Evolutionary conservation across 2,113 vertebrate genomes (phyloP).

Genomic region (Arothron firmamentum): DNA sequence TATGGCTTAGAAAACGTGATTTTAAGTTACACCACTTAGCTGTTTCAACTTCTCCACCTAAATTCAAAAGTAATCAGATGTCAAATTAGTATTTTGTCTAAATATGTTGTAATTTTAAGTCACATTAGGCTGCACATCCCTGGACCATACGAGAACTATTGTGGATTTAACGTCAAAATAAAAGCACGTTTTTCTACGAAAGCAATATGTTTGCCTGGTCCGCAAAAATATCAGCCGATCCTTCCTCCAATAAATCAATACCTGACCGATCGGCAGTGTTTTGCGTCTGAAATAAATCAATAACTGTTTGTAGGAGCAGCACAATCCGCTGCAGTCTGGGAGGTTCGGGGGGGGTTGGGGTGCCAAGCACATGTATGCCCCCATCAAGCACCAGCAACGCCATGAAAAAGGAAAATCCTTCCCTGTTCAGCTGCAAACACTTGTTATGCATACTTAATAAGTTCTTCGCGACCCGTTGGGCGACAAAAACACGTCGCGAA

Average conservation of each 20-base stretch:
- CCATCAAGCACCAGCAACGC: conserved; percentile 23
- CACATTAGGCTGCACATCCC: no score
- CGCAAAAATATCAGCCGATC: not conserved
- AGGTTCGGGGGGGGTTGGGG: conserved; percentile 26
- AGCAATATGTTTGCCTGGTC: no score
- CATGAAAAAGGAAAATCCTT: conserved; percentile 5
- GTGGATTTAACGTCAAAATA: not conserved
- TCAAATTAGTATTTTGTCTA: no score
- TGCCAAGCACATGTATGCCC: conserved; percentile 54
- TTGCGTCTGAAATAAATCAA: not conserved
- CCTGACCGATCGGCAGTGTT: not conserved
- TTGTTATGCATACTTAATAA: rapidly evolving
- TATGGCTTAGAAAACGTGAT: no score
- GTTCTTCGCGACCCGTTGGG: not conserved
- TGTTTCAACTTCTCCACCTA: no score
- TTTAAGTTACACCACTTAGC: no score
- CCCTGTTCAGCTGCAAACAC: not conserved
- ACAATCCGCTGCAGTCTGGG: conserved; percentile 24
- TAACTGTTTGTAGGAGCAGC: not conserved
- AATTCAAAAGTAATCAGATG: no score
- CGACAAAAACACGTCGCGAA: not conserved
- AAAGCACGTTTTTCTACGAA: not conserved
- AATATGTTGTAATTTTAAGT: no score
- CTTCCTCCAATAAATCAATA: not conserved
- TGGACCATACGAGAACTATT: no score